Percentiles rank a stretch among this genome's conserved stretches.
These are phyloP conservation scores for Bicyclus anynana DNA, from an alignment of 1,140 invertebrate species.

Conservation along the genomic window DNA sequence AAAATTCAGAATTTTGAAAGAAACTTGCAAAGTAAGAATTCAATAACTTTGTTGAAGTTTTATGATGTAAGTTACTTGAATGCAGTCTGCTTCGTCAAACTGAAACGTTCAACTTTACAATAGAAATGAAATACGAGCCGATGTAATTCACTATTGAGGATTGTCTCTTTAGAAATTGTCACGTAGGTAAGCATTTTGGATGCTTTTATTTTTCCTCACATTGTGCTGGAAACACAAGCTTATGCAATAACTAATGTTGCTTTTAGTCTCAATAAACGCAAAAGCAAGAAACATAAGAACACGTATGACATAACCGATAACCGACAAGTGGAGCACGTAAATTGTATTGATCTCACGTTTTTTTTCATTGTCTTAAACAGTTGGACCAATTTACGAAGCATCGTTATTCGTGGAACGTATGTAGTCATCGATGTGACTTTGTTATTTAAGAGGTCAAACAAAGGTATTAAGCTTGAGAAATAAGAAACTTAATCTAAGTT, in stretches of 20 bases:
- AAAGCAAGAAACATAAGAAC: slow-evolving; percentile 13
- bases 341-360: slow-evolving; percentile 67
- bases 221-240: background rate
- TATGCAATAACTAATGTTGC: slow-evolving; percentile 6
- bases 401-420: background rate
- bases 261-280: slow-evolving; percentile 14
- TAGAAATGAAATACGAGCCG: background rate
- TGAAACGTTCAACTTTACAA: background rate
- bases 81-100: background rate
- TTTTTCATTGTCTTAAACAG: slow-evolving; percentile 37
- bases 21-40: too few species aligned
- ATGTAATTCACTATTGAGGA: background rate
- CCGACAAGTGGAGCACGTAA: slow-evolving; percentile 43
- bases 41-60: too few species aligned
- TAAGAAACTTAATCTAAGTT: too few species aligned
- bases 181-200: background rate
- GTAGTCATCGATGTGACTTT: too few species aligned
- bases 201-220: background rate
- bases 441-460: too few species aligned
- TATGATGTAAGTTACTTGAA: background rate
- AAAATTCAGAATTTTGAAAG: too few species aligned
- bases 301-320: slow-evolving; percentile 26
- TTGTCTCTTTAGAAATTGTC: background rate
- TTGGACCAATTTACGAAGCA: slow-evolving; percentile 8
- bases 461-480: too few species aligned